These are phyloP conservation scores for Poliocrania exsul DNA, from an alignment of 2,797 vertebrate species.

Conservation along the genomic window DNA sequence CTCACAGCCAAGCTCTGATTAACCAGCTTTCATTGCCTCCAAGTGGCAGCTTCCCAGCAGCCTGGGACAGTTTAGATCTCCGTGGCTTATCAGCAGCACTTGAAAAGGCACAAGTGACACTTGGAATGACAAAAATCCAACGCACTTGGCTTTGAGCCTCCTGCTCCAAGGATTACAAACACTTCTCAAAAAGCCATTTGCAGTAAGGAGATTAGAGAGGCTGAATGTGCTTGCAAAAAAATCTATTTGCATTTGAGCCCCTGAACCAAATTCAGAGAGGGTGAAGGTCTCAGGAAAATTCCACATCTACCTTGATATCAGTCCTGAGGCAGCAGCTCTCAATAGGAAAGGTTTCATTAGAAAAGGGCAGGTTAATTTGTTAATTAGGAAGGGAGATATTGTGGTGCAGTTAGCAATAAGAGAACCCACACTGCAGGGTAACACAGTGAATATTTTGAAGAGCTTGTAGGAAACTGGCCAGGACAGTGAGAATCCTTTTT, in stretches of 20 bases:
- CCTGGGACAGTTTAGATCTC: background rate
- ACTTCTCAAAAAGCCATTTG: constrained; percentile 10
- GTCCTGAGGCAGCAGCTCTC: background rate
- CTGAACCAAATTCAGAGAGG: background rate
- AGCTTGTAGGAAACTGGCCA: background rate
- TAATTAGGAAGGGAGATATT: background rate
- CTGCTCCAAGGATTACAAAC: background rate
- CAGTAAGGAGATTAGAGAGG: background rate
- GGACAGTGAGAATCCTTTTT: background rate
- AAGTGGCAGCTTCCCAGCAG: constrained; percentile 1
- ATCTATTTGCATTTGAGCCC: background rate
- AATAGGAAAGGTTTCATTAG: background rate
- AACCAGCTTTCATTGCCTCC: background rate
- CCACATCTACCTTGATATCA: background rate
- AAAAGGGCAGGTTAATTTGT: background rate
- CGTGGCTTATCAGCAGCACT: background rate
- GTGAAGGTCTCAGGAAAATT: background rate
- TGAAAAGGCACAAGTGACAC: constrained; percentile 34
- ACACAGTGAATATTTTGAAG: background rate
- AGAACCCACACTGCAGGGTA: background rate
- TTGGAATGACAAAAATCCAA: constrained; percentile 56
- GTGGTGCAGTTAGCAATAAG: background rate
- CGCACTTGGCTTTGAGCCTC: background rate
- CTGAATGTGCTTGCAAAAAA: background rate
- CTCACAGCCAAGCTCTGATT: background rate